Evolutionary conservation across 30 jellyfish, hydroid and myxozoan genomes (phyloP).

Genomic region (Turritopsis rubra): DNA sequence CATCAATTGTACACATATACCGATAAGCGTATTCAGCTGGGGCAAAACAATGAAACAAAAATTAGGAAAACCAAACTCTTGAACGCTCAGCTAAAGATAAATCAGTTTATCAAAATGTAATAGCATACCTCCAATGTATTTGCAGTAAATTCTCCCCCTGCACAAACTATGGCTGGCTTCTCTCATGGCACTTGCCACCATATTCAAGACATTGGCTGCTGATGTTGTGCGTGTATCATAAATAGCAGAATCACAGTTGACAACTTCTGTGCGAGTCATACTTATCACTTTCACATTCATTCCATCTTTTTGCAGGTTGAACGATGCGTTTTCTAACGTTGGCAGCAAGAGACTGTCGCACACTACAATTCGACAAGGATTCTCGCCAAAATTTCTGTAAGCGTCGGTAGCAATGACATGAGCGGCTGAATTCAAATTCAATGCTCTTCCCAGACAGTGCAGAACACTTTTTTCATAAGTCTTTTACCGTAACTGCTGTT

Average conservation of each 20-base stretch:
- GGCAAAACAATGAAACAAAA: background rate
- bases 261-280: background rate
- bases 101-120: background rate
- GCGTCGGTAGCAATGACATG: background rate
- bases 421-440: background rate
- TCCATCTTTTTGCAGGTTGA: background rate
- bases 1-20: background rate
- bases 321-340: background rate
- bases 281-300: background rate
- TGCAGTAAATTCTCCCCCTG: background rate
- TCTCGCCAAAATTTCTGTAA: background rate
- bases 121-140: background rate
- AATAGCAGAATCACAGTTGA: background rate
- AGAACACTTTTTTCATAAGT: background rate
- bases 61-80: background rate
- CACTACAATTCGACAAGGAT: background rate
- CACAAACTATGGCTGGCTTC: background rate
- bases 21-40: background rate
- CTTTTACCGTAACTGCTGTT: background rate
- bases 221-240: background rate
- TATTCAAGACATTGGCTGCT: background rate
- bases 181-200: background rate
- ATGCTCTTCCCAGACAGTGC: background rate
- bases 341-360: background rate
- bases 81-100: background rate